Base-by-base conservation (phyloP, 2,113 vertebrate genomes). In the Megaceryle torquata region DNA sequence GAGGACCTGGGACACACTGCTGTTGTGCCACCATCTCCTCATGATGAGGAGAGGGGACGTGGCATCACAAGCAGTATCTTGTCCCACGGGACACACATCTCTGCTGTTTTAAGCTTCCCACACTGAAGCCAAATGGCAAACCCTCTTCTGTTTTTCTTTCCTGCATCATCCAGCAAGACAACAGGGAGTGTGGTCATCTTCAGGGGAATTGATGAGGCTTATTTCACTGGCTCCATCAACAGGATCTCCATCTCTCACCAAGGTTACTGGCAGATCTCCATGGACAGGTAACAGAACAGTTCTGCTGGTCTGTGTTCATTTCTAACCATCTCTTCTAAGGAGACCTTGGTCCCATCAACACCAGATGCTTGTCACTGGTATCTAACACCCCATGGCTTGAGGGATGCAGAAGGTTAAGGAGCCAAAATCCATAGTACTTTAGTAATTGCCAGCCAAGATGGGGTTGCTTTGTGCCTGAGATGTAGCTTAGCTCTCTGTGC, bases 221-320 rank as follows among this genome's bases (percentile, higher is more conserved):
- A 94, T 82, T 98, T 97, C 96, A 97, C 92, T 0, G 98, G 98
- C 21, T 35, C 81, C 24, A 94, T 98, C 95, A 13, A 50, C 81
- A 98, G 98, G 98, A 96, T 98, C 70, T 97, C 98, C 0, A 77
- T 99, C 67, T 97, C 97, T 1, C 87, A 96, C 59, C 97, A 96
- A 65, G 97, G 87, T 24, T 99, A 98, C 96, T 98, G 98, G 97
- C 98, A 98, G 95, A 97, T 99, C 95, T 91, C 93, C 7, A 93
- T 98, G 98, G 97, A 98, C 94, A 98, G 98, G 98, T 98, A 91
- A 93, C 71, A 50, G 25, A 29, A 5, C 5, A 2, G 54, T 43
- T 81, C 48, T 86, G 24, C 14, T 44, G 29, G 3, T 39, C 68
- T 33, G 9, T 53, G 13, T 5, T 35, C n/a, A 24, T 35, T 72